Conservation (phyloP, 2,888 invertebrate genomes). For the Coremacera marginata region DNA sequence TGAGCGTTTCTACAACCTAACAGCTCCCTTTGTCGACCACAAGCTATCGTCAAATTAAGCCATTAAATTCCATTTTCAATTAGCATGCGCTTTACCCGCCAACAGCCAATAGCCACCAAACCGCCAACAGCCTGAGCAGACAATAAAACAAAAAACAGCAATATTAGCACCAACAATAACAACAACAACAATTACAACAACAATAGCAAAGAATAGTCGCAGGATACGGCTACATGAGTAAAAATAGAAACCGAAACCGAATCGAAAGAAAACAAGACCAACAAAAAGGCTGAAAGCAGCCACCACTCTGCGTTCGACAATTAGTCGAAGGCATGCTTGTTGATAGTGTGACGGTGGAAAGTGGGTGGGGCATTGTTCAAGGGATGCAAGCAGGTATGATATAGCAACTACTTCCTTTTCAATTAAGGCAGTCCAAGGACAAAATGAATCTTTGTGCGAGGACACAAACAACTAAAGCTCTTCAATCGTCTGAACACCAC, state of each 20-base stretch:
- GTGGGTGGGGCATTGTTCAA: not conserved
- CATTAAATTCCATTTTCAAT: slow-evolving; percentile 44
- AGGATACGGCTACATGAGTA: not conserved
- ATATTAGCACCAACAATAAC: not conserved
- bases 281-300: slow-evolving; percentile 10
- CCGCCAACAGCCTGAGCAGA: not conserved
- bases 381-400: not conserved
- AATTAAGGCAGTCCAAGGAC: slow-evolving; percentile 14
- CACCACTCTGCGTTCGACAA: slow-evolving; percentile 20
- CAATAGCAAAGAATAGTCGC: not conserved
- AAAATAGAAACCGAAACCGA: slow-evolving; percentile 9
- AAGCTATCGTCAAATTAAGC: slow-evolving; percentile 39
- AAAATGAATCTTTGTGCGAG: not conserved
- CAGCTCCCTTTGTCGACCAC: slow-evolving; percentile 40
- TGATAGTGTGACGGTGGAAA: not conserved
- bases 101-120: not conserved
- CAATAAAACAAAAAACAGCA: not conserved
- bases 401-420: slow-evolving; percentile 11
- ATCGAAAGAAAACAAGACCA: slow-evolving; percentile 8
- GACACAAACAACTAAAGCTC: not conserved
- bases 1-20: slow-evolving; percentile 5
- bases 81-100: slow-evolving; percentile 22
- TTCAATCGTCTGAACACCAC: not conserved
- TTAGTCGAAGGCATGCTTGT: not conserved
- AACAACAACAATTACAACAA: not conserved